Evolutionary conservation across 2,888 invertebrate genomes (phyloP), one percentile per base, ranked within the genome.

Genomic region (Zhuqinia jingwanae): DNA sequence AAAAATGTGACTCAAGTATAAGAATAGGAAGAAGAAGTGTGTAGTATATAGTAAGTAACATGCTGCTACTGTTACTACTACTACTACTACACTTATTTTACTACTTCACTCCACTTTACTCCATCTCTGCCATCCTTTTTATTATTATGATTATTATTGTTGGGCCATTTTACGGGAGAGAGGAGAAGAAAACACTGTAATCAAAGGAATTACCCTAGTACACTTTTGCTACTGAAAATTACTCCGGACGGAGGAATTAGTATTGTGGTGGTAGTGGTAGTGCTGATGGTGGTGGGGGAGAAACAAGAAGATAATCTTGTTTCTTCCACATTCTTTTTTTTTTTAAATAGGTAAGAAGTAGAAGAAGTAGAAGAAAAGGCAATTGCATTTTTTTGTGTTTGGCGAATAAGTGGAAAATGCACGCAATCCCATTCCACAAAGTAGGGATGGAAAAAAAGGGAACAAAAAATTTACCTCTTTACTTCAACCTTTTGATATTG

Each of bases 181-280:
- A 70, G 60, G 36, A 80, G 76, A 45, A 47, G 70, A 68, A 88
- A 84, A 88, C 87, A 89, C 89, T 88, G 88, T 88, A 89, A 89
- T 89, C 89, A 89, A 89, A 89, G 88, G 88, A 89, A 89, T 89
- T 89, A 89, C 88, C 78, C 84, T 77, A 63, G 47, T 76, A 88
- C 89, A 88, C 56, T 68, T 60, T 60, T 50, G 79, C 82, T 88
- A 75, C 81, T 77, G 78, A 81, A 85, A 76, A 85, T 87, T 87
- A 45, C 75, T 84, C 75, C 84, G 65, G 68, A 77, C 78, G 84
- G 70, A 70, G 36, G 36, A 36, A 36, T 36, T 36, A 36, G 36
- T 36, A 36, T 3, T 36, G 36, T 36, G 36, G 36, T 36, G 36
- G 36, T 36, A n/a, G n/a, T n/a, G n/a, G n/a, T n/a, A n/a, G n/a